These are phyloP conservation scores for Eremobia ochroleuca DNA, from an alignment of 2,888 invertebrate species.

Conservation along the genomic window DNA sequence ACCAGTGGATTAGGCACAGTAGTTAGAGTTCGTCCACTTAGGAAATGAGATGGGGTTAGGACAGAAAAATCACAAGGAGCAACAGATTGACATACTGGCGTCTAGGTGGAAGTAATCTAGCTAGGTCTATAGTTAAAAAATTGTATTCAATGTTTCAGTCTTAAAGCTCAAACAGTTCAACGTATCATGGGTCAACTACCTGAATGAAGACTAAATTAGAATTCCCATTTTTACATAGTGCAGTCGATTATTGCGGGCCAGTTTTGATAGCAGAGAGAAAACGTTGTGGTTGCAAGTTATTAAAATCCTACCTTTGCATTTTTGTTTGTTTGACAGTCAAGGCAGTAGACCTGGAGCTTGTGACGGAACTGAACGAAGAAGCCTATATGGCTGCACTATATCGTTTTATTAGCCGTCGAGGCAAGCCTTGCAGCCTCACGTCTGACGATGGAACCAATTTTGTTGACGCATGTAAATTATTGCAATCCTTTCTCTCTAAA, in stretches of 20 bases:
- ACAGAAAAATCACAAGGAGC: too few relatives aligned
- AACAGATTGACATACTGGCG: too few relatives aligned
- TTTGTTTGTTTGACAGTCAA: conserved; percentile 3
- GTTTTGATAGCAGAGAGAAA: conserved; percentile 3
- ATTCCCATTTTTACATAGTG: too few relatives aligned
- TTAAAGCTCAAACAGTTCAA: too few relatives aligned
- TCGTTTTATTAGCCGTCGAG: neutral
- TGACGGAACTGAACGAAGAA: neutral
- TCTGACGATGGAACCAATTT: conserved; percentile 1
- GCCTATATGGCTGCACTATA: conserved; percentile 3
- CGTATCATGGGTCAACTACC: too few relatives aligned
- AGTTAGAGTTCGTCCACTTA: too few relatives aligned
- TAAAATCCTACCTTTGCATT: neutral
- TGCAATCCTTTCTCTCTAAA: neutral
- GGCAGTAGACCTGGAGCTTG: conserved; percentile 1
- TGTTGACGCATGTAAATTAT: neutral
- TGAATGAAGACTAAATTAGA: too few relatives aligned
- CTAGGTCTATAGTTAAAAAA: too few relatives aligned
- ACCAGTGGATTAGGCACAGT: too few relatives aligned
- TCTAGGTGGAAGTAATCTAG: too few relatives aligned
- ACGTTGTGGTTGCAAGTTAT: neutral
- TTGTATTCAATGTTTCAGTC: too few relatives aligned
- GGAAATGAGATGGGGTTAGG: too few relatives aligned
- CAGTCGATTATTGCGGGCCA: conserved; percentile 4
- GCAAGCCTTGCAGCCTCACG: neutral